Conservation (phyloP, 2,113 vertebrate species). For the Oceanites oceanicus region DNA sequence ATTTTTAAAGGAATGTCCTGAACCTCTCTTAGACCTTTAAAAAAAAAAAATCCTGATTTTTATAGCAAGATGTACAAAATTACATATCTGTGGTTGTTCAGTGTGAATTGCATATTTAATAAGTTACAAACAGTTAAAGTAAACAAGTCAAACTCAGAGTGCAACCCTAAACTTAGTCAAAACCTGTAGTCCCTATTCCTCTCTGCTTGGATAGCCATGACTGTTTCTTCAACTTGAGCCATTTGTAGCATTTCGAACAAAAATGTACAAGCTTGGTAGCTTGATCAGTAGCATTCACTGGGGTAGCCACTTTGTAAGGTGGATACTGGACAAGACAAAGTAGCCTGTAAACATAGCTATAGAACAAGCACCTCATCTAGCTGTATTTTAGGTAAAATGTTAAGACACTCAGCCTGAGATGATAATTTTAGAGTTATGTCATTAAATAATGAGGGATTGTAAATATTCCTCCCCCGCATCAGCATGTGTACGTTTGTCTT, state of each 20-base stretch:
- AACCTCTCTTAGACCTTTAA: not conserved
- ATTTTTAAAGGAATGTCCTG: not conserved
- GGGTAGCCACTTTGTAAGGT: not conserved
- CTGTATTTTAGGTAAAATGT: not conserved
- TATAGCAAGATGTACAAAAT: not conserved
- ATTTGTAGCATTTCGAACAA: not conserved
- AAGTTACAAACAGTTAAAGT: not conserved
- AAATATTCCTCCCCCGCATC: not conserved
- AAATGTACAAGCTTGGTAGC: not conserved
- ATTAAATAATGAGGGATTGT: not conserved
- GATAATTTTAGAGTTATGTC: not conserved
- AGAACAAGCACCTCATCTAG: not conserved
- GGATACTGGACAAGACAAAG: not conserved
- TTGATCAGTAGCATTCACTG: not conserved
- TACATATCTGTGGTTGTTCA: not conserved
- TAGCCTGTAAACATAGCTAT: not conserved
- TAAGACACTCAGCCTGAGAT: not conserved
- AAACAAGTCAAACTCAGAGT: not conserved
- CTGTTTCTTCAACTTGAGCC: not conserved
- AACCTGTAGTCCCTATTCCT: not conserved
- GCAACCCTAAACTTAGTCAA: not conserved
- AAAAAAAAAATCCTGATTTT: not conserved
- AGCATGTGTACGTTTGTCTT: not conserved
- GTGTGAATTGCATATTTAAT: fast-evolving
- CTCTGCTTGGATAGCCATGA: not conserved